Evolutionary conservation across 2,888 invertebrate species (phyloP), one percentile per base, ranked within the genome.

Genomic region (Scotopteryx bipunctaria): DNA sequence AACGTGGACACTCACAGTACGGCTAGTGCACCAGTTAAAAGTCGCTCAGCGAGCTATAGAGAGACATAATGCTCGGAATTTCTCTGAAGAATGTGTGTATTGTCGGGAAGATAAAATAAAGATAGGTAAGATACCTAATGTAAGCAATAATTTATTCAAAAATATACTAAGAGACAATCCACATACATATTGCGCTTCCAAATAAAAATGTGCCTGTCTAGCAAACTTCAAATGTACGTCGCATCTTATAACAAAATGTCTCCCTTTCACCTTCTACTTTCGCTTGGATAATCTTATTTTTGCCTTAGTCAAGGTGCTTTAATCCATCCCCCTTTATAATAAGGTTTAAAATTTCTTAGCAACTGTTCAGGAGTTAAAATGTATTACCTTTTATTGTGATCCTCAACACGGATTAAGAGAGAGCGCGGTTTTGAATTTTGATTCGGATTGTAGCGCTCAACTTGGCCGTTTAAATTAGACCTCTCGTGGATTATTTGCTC

Each of bases 331-430:
- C 1, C 53, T 47, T 55, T 59, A n/a, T 40, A 64, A 75, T 81
- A 87, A 74, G 74, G 80, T 68, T 62, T 57, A 75, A 73, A 78
- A 68, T 84, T 57, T 65, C 46, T 31, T 44, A 70, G 55, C 72
- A 63, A 61, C 59, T 52, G 53, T 43, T 56, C 64, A 66, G 69
- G 81, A 87, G 83, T 86, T 88, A 84, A 88, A 90, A 90, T 90
- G 87, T 90, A 88, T 88, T 89, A 89, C 89, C 89, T 90, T 90
- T 90, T 90, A 90, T 90, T 90, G 90, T 90, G 88, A 88, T 87
- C 90, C 86, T 86, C 86, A 88, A 86, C 87, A 84, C 84, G 90
- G 90, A 90, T 90, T 90, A 89, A 89, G 89, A 89, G 88, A 84
- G 87, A 77, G 86, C 85, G 89, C 87, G 89, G 90, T 90, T 90